Evolutionary conservation across 2,888 invertebrate genomes (phyloP), one percentile per base, ranked within the genome.

Genomic region (Megamerina dolium): DNA sequence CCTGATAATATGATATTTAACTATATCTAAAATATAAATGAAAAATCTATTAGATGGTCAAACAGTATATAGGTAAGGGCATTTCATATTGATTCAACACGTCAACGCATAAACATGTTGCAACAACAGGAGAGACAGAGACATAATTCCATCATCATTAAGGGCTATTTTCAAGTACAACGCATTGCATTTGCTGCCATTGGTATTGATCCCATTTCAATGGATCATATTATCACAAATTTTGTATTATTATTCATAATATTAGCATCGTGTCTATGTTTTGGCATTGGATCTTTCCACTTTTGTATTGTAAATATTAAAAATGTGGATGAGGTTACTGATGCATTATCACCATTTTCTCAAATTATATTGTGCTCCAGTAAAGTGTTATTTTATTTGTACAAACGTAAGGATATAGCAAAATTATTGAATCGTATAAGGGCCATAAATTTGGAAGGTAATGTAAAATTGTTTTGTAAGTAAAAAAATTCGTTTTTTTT

Each of bases 311-410:
- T n/a, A 23, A 6, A 23, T 23, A 23, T 23, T 8, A 8, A 6
- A 23, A 23, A 23, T 23, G 23, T 23, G 10, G 32, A 37, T 31
- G 41, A 52, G 23, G 48, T 48, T 0, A 48, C 48, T 1, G 41
- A 43, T 29, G 27, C 49, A 2, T n/a, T 55, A 31, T n/a, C 47
- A 5, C 50, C 50, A 2, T 44, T 46, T 20, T 43, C 48, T 35
- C 50, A 53, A 26, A 26, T 29, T 2, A 4, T 47, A 12, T 35
- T 52, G 8, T 32, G 41, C 3, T 23, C 38, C 9, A 43, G 45
- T 26, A 55, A 55, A 33, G 19, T 53, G 3, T 18, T 38, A 3
- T 34, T 33, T 6, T 45, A 49, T 13, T 41, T 51, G n/a, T 41
- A 31, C 12, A 52, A 53, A 6, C 44, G 45, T 2, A 33, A 48